These are phyloP conservation scores for Anabas testudineus DNA, from an alignment of 2,797 vertebrate species.

Conservation along the genomic window DNA sequence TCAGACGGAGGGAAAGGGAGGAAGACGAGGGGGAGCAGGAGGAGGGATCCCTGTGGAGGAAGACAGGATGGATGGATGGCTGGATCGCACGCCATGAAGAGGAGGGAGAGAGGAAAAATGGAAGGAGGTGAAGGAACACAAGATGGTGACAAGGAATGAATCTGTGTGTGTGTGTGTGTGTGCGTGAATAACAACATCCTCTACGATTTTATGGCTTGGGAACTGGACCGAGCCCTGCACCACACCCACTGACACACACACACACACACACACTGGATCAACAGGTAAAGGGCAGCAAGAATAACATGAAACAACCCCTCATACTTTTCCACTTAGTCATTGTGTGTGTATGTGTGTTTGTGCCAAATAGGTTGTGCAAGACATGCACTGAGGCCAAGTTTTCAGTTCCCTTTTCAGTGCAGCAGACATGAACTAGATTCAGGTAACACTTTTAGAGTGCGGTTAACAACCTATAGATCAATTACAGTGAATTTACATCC, in stretches of 20 bases:
- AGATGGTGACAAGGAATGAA: slow-evolving; percentile 49
- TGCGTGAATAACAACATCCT: slow-evolving; percentile 45
- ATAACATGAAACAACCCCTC: background rate
- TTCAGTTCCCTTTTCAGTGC: too few species aligned
- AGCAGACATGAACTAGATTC: too few species aligned
- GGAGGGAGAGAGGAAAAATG: slow-evolving; percentile 45
- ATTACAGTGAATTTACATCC: too few species aligned
- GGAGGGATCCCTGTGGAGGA: slow-evolving; percentile 67
- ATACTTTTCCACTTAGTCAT: background rate
- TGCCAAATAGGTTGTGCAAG: background rate
- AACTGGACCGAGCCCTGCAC: slow-evolving; percentile 18
- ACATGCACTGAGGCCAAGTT: too few species aligned
- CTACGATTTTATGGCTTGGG: slow-evolving; percentile 42
- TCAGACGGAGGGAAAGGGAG: slow-evolving; percentile 64
- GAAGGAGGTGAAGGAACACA: slow-evolving; percentile 47
- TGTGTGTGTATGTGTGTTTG: background rate
- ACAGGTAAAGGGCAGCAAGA: slow-evolving; percentile 12
- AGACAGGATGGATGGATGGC: slow-evolving; percentile 70
- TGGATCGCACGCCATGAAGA: slow-evolving; percentile 61
- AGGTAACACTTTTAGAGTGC: too few species aligned
- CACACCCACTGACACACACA: background rate
- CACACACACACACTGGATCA: background rate
- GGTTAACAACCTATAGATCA: too few species aligned
- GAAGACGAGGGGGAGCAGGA: slow-evolving; percentile 40
- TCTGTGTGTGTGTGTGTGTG: slow-evolving; percentile 35